phyloP scores from a whole-genome alignment of 2,113 vertebrate species.

The Platysteira castanea region DNA sequence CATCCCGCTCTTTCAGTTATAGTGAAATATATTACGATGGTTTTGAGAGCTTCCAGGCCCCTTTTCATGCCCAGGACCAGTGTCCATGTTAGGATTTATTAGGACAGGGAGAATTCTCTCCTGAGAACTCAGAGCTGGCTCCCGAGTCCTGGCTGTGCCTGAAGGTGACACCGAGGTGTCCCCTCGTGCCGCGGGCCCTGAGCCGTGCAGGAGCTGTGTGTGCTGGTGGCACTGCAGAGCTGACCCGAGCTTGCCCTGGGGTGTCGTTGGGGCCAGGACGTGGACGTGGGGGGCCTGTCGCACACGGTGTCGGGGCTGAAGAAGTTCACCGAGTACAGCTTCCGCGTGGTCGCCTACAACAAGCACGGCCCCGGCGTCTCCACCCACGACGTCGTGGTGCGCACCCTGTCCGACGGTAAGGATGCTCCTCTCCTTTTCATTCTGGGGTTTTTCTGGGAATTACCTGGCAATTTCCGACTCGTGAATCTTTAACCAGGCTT shows the following conservation, averaged over 20 bases:
- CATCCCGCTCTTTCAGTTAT: neutral
- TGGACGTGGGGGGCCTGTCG: conserved; percentile 82
- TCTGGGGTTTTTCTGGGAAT: neutral
- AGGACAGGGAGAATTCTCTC: neutral
- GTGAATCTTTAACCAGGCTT: neutral
- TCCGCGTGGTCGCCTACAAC: conserved; percentile 95
- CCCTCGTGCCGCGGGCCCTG: fast-evolving
- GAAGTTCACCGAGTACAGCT: conserved; percentile 92
- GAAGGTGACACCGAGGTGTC: fast-evolving
- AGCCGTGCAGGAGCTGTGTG: neutral
- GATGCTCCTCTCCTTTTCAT: neutral
- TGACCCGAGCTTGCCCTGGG: neutral
- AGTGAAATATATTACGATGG: neutral
- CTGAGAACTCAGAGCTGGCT: neutral
- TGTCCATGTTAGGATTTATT: neutral
- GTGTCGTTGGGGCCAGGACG: conserved; percentile 73
- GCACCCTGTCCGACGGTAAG: conserved; percentile 89
- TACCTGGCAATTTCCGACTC: neutral
- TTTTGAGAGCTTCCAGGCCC: neutral
- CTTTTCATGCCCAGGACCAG: neutral
- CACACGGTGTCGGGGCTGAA: conserved; percentile 84
- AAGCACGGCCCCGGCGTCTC: conserved; percentile 95
- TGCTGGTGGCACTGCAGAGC: neutral
- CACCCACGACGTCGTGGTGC: conserved; percentile 84
- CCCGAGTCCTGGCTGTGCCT: neutral